phyloP scores from a whole-genome alignment of 2,113 vertebrate genomes.

The Vulpes vulpes region DNA sequence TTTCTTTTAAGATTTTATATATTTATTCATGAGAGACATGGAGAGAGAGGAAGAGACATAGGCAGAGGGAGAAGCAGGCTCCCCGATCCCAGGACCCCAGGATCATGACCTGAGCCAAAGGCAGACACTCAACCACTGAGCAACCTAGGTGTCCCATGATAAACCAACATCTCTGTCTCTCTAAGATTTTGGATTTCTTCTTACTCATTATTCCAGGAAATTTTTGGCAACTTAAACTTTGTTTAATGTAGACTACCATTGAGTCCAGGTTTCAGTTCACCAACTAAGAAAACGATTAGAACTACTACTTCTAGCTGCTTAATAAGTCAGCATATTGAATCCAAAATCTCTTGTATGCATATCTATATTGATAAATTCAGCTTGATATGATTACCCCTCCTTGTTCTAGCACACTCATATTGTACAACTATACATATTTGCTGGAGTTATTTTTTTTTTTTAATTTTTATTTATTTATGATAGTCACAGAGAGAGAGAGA shows the following conservation, averaged over 20 bases:
- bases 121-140: no score
- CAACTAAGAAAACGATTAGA: background rate
- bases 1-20: no score
- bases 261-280: background rate
- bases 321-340: background rate
- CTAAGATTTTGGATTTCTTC: background rate
- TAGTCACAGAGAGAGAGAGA: no score
- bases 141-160: background rate
- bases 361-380: background rate
- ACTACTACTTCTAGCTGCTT: background rate
- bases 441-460: background rate
- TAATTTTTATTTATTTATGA: no score
- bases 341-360: no score
- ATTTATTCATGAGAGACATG: no score
- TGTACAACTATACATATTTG: background rate
- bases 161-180: background rate
- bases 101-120: no score
- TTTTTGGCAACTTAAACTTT: background rate
- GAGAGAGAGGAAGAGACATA: no score
- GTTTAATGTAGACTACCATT: background rate
- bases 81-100: no score
- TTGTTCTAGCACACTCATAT: background rate
- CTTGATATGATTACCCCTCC: background rate
- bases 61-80: no score
- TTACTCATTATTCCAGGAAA: background rate